A percentile compares a stretch with the other conserved stretches of the same genome.
Evolutionary conservation across 2,888 invertebrate genomes (phyloP).

Genomic region (Ophioninae sp.): DNA sequence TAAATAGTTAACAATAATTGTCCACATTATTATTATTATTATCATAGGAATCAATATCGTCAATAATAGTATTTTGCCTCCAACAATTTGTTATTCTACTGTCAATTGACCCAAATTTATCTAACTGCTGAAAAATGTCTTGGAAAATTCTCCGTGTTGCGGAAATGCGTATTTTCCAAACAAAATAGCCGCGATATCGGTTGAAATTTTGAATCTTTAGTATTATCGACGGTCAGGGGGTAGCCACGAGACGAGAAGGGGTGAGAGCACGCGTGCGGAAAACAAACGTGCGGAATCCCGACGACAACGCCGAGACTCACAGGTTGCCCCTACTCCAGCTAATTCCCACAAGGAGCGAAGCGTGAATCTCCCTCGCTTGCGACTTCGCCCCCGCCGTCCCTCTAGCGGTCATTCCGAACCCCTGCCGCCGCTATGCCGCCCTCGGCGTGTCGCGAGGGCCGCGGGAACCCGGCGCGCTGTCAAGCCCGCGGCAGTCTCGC

Average conservation of each 20-base stretch:
- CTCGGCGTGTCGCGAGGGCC: slow-evolving; percentile 39
- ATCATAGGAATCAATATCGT: no score
- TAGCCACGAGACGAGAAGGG: not conserved
- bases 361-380: slow-evolving; percentile 34
- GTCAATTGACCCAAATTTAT: no score
- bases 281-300: slow-evolving; percentile 55
- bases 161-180: no score
- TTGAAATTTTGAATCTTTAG: no score
- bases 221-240: no score
- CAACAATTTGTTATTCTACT: no score
- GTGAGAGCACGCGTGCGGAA: slow-evolving; percentile 45
- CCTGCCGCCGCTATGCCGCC: not conserved
- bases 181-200: no score
- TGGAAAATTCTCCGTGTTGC: no score
- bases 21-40: no score
- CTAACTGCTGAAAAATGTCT: no score
- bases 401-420: not conserved
- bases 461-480: slow-evolving; percentile 36
- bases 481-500: slow-evolving; percentile 46
- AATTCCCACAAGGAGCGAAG: slow-evolving; percentile 46
- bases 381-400: slow-evolving; percentile 8
- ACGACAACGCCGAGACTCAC: slow-evolving; percentile 47
- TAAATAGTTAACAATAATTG: no score
- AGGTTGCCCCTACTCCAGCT: slow-evolving; percentile 7
- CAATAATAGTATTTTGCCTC: no score